A percentile compares a stretch with the other conserved stretches of the same genome.
Evolutionary conservation across 2,113 vertebrate genomes (phyloP).

Genomic region (Ptilonorhynchus violaceus): DNA sequence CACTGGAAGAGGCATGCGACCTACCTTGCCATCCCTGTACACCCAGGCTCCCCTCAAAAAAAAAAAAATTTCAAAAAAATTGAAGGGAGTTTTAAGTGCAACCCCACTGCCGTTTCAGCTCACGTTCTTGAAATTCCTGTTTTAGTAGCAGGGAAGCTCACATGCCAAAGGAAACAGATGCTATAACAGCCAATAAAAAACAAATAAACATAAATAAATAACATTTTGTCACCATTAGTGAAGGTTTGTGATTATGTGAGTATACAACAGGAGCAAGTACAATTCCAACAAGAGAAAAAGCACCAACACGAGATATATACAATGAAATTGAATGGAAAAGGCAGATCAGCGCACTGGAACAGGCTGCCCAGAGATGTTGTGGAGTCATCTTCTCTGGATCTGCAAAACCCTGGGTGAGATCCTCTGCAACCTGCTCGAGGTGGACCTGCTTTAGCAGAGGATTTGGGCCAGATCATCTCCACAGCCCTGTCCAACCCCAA

Average conservation of each 20-base stretch:
- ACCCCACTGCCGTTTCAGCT: not conserved
- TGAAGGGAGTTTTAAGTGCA: not conserved
- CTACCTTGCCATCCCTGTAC: not conserved
- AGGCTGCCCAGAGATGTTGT: not conserved
- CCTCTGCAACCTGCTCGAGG: not conserved
- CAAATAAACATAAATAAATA: slow-evolving; percentile 69
- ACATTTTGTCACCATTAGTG: slow-evolving; percentile 60
- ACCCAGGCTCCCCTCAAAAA: not conserved
- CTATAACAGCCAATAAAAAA: slow-evolving; percentile 55
- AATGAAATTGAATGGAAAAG: not conserved
- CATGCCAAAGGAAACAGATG: slow-evolving; percentile 65
- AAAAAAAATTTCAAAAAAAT: not conserved
- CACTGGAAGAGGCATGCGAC: not conserved
- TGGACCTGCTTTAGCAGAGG: not conserved
- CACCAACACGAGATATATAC: not conserved
- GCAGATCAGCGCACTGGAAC: not conserved
- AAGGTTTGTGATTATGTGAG: slow-evolving; percentile 38
- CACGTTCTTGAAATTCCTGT: not conserved
- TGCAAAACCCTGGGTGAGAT: not conserved
- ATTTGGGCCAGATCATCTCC: not conserved
- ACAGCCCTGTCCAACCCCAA: not conserved
- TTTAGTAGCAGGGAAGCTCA: slow-evolving; percentile 16
- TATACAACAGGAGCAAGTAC: not conserved
- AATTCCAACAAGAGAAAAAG: not conserved
- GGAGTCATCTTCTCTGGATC: not conserved